Conservation (phyloP, 2,888 invertebrate genomes). For the Scaptomyza caliginosa region DNA sequence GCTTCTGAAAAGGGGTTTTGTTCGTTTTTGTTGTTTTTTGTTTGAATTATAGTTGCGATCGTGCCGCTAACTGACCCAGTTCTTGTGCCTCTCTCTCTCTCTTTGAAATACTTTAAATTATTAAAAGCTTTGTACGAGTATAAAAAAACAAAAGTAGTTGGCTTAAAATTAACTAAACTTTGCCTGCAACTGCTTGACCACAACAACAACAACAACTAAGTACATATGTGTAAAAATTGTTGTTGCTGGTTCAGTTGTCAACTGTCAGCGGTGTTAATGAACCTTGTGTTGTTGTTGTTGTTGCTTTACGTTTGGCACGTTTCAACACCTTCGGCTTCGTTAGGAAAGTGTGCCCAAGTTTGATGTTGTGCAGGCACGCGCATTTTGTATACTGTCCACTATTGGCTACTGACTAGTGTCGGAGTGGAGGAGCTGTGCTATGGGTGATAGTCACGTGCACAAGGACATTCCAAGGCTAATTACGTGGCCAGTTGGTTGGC, state of each 20-base stretch:
- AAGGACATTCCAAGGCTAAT: slow-evolving; percentile 80
- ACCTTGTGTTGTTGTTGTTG: slow-evolving; percentile 44
- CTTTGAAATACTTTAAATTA: not conserved
- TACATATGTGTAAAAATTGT: slow-evolving; percentile 16
- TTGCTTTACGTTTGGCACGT: slow-evolving; percentile 47
- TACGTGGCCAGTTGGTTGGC: slow-evolving; percentile 53
- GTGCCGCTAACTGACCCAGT: slow-evolving; percentile 51
- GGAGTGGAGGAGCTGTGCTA: slow-evolving; percentile 33
- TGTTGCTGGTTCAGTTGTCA: slow-evolving; percentile 49
- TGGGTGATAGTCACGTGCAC: slow-evolving; percentile 73
- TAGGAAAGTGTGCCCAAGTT: slow-evolving; percentile 77
- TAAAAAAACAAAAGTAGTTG: slow-evolving; percentile 54
- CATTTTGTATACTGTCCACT: slow-evolving; percentile 29
- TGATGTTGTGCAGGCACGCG: slow-evolving; percentile 75
- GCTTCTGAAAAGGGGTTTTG: slow-evolving; percentile 20
- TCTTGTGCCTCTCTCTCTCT: slow-evolving; percentile 14
- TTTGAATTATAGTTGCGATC: slow-evolving; percentile 11
- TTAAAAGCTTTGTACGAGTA: slow-evolving; percentile 29
- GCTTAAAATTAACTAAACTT: slow-evolving; percentile 11
- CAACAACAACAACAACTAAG: slow-evolving; percentile 6
- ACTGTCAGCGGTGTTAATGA: slow-evolving; percentile 65
- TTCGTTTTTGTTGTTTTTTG: slow-evolving; percentile 16
- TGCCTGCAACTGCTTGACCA: not conserved
- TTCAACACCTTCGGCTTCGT: slow-evolving; percentile 62
- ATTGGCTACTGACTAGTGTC: slow-evolving; percentile 8